A percentile compares a stretch with the other conserved stretches of the same genome.
phyloP scores from a whole-genome alignment of 2,888 invertebrate genomes.

The Icerya purchasi region DNA sequence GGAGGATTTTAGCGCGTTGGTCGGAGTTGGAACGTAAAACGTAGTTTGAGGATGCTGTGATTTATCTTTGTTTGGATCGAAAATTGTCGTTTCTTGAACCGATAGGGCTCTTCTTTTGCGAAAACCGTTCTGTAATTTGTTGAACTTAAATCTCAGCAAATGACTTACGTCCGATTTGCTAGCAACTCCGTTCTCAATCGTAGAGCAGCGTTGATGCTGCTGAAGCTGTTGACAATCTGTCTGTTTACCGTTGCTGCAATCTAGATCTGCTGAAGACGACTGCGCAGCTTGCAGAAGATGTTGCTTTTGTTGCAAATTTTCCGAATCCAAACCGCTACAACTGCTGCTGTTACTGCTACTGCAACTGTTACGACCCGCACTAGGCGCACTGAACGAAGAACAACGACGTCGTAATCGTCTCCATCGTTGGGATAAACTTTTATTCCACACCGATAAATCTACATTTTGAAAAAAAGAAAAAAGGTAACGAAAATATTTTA shows the following conservation, averaged over 20 bases:
- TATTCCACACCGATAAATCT: slow-evolving; percentile 49
- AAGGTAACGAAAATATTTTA: too few relatives aligned
- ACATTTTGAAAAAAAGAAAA: slow-evolving; percentile 17
- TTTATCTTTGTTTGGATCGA: slow-evolving; percentile 11
- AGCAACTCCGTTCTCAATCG: slow-evolving; percentile 2
- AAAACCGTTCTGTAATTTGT: slow-evolving; percentile 40
- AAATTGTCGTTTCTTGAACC: slow-evolving; percentile 32
- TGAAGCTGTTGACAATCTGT: not conserved
- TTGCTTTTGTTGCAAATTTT: slow-evolving; percentile 22
- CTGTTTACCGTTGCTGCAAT: not conserved
- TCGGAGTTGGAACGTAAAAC: slow-evolving; percentile 48
- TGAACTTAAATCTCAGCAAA: slow-evolving; percentile 38
- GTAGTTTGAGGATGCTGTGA: slow-evolving; percentile 24
- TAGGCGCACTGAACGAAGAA: slow-evolving; percentile 26
- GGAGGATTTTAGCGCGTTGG: not conserved
- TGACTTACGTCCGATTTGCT: slow-evolving; percentile 21
- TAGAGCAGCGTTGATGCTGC: not conserved
- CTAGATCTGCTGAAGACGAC: not conserved
- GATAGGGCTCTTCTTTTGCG: slow-evolving; percentile 42
- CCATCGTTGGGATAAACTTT: slow-evolving; percentile 53
- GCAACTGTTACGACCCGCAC: not conserved
- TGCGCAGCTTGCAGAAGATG: slow-evolving; percentile 24
- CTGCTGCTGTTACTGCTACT: not conserved
- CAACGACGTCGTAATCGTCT: slow-evolving; percentile 46
- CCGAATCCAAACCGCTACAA: not conserved